Base-by-base conservation (phyloP, 2,797 vertebrate species). In the Momotus momota region DNA sequence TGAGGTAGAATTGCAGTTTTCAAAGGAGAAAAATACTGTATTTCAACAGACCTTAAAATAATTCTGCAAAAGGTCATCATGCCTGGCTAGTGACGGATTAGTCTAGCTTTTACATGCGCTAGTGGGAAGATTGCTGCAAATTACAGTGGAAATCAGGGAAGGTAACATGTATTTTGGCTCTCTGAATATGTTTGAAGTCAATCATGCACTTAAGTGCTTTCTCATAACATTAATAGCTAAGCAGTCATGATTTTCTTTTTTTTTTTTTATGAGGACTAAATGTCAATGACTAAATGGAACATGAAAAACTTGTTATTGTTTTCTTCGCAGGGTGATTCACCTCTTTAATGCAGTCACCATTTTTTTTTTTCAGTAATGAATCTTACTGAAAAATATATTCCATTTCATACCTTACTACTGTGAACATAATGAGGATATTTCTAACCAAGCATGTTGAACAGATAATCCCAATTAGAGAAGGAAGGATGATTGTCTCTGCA, bases 381-480 rank as follows among this genome's bases (percentile, higher is more conserved):
- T 58, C n/a, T 43, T 69, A 25, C 8, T 41, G 45, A 16, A 72
- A 87, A 78, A 55, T 29, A 2, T 35, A 41, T 55, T 92, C 20
- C 10, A 26, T 49, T 83, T 33, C 85, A 25, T 96, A 97, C 90
- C 92, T 98, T 93, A 96, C 87, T 93, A 98, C 94, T 35, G 95
- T 98, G 78, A 97, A 93, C 45, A 97, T 45, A 75, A 90, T 92
- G 45, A 98, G 74, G 58, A 96, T 96, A 83, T 98, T 98, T 92
- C 97, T 96, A 87, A 78, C 64, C 58, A 98, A 94, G 27, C 96
- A 97, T 29, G 90, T 97, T 73, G 92, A 97, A 88, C 95, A 98
- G 67, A 98, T 94, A 66, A 98, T 93, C 19, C 94, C 94, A 93
- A 77, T 92, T 69, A 98, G 87, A 48, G 95, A 97, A 46, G 97